Evolutionary conservation across 2,113 vertebrate species (phyloP).

Genomic region (Gymnarchus niloticus): DNA sequence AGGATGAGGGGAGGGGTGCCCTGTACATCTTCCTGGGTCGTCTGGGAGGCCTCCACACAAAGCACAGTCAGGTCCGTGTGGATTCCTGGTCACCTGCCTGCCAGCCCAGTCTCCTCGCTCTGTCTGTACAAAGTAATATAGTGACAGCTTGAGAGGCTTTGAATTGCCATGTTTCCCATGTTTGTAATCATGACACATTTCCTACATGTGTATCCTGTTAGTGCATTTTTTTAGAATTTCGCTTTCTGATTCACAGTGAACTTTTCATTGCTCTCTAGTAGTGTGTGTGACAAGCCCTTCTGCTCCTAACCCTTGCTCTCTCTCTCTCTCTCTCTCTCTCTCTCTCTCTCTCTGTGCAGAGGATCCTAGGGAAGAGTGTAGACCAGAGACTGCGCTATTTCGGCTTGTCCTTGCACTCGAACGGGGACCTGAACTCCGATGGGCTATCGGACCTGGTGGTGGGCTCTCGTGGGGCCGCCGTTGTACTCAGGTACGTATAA

Average conservation of each 20-base stretch:
- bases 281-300: too few species aligned
- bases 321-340: neutral
- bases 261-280: too few species aligned
- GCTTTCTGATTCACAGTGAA: too few species aligned
- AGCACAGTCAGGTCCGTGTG: slow-evolving; percentile 39
- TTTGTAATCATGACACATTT: too few species aligned
- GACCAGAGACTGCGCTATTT: slow-evolving; percentile 27
- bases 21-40: slow-evolving; percentile 43
- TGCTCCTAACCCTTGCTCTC: neutral
- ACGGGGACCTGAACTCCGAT: slow-evolving; percentile 39
- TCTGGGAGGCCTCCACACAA: slow-evolving; percentile 17
- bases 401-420: slow-evolving; percentile 40
- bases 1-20: slow-evolving; percentile 32
- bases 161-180: neutral
- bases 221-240: too few species aligned
- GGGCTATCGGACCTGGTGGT: slow-evolving; percentile 43
- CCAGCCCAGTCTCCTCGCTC: neutral
- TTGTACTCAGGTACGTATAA: slow-evolving; percentile 33
- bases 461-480: slow-evolving; percentile 34
- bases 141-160: neutral
- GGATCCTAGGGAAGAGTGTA: slow-evolving; percentile 25
- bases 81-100: neutral
- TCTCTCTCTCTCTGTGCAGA: slow-evolving; percentile 23
- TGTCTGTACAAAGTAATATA: neutral
- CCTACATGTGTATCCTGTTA: too few species aligned